Conservation (phyloP, 92 coral and sea anemone genomes). For the Scolanthus callimorphus region DNA sequence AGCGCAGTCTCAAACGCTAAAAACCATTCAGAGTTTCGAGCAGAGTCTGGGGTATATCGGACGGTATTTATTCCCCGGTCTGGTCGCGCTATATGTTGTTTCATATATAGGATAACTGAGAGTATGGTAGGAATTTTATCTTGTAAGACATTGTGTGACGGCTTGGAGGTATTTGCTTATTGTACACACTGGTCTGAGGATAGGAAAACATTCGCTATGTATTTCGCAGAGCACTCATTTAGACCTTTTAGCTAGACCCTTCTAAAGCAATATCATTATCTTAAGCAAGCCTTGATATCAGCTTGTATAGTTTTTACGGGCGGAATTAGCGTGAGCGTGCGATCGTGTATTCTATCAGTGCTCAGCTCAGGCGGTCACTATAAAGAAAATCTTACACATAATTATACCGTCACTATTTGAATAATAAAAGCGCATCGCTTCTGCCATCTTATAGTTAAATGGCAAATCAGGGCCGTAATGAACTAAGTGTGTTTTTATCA, state of each 20-base stretch:
- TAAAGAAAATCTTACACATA: conserved; percentile 34
- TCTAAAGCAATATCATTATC: too few species aligned
- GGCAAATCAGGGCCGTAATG: too few species aligned
- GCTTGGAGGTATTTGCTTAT: conserved; percentile 1
- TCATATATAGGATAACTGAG: neutral
- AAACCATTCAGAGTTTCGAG: neutral
- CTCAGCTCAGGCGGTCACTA: conserved; percentile 33
- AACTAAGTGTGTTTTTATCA: too few species aligned
- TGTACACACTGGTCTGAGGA: neutral
- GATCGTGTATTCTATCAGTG: conserved; percentile 7
- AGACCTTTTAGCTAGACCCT: too few species aligned
- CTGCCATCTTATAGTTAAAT: neutral
- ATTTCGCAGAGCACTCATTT: too few species aligned
- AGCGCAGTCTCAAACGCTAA: neutral
- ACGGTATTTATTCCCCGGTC: neutral
- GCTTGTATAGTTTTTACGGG: too few species aligned
- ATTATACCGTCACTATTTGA: conserved; percentile 20
- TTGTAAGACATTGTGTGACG: conserved; percentile 3
- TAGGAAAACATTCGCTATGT: neutral
- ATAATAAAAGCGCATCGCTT: conserved; percentile 6
- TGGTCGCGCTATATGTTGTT: conserved; percentile 1
- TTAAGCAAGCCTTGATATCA: too few species aligned
- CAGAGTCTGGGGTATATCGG: neutral
- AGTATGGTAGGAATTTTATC: conserved; percentile 29
- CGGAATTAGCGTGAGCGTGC: conserved; percentile 23